These are phyloP conservation scores for Caenorhabditis sp. DNA, from an alignment of 2,888 invertebrate genomes.

Conservation along the genomic window DNA sequence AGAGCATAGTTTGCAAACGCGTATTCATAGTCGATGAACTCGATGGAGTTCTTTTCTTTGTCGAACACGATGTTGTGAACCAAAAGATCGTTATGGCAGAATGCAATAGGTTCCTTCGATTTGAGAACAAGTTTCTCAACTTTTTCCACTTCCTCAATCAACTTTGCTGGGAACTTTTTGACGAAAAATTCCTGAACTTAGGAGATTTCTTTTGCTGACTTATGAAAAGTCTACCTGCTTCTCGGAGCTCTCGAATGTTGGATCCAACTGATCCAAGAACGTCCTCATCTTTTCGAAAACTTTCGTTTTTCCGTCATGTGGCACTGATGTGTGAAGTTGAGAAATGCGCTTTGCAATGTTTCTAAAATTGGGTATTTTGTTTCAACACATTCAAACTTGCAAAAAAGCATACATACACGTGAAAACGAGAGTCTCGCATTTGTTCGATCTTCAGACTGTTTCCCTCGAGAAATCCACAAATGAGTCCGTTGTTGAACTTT, in stretches of 20 bases:
- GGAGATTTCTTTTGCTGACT: not conserved
- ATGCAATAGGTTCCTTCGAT: slow-evolving; percentile 87
- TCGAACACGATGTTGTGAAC: slow-evolving; percentile 91
- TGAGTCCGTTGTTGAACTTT: slow-evolving; percentile 94
- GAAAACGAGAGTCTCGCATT: slow-evolving; percentile 80
- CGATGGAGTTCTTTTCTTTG: slow-evolving; percentile 86
- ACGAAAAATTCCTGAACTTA: slow-evolving; percentile 59
- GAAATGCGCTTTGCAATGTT: slow-evolving; percentile 76
- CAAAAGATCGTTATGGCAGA: slow-evolving; percentile 97
- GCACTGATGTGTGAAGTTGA: slow-evolving; percentile 75
- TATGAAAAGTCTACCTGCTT: slow-evolving; percentile 30
- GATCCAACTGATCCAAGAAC: slow-evolving; percentile 58
- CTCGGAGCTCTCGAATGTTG: slow-evolving; percentile 31
- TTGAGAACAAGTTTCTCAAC: slow-evolving; percentile 53
- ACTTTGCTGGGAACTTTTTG: slow-evolving; percentile 51
- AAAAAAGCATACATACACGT: slow-evolving; percentile 32
- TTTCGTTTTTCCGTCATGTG: slow-evolving; percentile 55
- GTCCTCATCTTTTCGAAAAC: slow-evolving; percentile 66
- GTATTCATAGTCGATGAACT: slow-evolving; percentile 98
- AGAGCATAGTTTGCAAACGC: slow-evolving; percentile 95
- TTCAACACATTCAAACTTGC: not conserved
- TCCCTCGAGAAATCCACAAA: slow-evolving; percentile 91
- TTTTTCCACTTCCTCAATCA: slow-evolving; percentile 37
- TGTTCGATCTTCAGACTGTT: slow-evolving; percentile 84
- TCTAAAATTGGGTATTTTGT: slow-evolving; percentile 65